Percentiles rank a stretch among this genome's conserved stretches.
Evolutionary conservation across 2,113 vertebrate species (phyloP).

Genomic region (Sprattus sprattus): DNA sequence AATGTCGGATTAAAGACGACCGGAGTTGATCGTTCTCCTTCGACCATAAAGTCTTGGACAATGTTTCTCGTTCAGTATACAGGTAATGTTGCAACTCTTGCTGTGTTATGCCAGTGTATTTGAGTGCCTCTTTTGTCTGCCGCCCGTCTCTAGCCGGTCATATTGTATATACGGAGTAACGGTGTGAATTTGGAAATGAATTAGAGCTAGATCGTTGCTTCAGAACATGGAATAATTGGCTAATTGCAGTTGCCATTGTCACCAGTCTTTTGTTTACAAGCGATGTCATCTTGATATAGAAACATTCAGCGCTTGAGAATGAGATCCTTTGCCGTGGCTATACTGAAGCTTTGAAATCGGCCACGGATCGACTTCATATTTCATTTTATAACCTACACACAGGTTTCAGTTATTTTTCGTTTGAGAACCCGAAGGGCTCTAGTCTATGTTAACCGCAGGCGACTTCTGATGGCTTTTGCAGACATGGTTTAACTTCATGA

Average conservation of each 20-base stretch:
- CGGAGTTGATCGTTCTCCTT: conserved; percentile 51
- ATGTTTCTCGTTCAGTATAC: no score
- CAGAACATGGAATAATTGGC: neutral
- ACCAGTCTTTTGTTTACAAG: conserved; percentile 10
- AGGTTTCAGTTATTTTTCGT: neutral
- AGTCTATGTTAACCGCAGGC: neutral
- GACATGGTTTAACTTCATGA: neutral
- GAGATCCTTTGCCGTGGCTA: neutral
- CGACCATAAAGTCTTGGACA: conserved; percentile 56
- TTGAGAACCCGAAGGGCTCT: neutral
- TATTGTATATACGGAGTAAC: neutral
- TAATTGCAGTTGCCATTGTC: no score
- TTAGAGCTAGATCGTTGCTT: neutral
- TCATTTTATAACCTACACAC: neutral
- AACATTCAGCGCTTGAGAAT: neutral
- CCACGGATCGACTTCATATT: neutral
- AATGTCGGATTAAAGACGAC: conserved; percentile 35
- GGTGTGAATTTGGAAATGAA: neutral
- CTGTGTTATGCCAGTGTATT: neutral
- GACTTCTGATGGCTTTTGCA: neutral
- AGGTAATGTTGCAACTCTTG: conserved; percentile 64
- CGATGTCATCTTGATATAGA: neutral
- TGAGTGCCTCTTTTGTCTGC: conserved; percentile 13
- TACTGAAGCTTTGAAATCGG: neutral
- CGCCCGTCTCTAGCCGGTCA: conserved; percentile 25